Evolutionary conservation across 2,113 vertebrate genomes (phyloP).

Genomic region (Excalfactoria chinensis): DNA sequence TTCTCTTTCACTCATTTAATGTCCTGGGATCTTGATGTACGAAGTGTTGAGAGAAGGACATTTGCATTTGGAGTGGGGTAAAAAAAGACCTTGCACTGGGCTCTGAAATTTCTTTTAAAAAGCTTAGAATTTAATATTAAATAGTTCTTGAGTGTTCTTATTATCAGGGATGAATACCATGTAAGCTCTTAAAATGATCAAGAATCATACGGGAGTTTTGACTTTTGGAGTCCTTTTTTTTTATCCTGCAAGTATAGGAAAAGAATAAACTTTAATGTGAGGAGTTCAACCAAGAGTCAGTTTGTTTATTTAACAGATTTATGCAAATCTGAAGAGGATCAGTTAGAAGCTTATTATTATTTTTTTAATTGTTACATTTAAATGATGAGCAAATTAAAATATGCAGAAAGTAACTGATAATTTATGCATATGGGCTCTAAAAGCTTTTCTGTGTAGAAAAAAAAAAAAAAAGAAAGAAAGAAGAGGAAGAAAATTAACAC

Average conservation of each 20-base stretch:
- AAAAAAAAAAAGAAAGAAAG: not conserved
- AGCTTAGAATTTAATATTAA: not conserved
- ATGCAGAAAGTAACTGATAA: not conserved
- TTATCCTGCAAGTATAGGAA: not conserved
- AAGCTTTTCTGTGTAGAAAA: not conserved
- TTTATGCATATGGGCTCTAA: not conserved
- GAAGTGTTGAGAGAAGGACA: not conserved
- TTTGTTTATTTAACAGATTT: conserved; percentile 29
- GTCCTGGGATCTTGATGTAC: not conserved
- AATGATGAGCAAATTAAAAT: conserved; percentile 17
- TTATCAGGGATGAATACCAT: not conserved
- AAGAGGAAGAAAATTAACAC: not conserved
- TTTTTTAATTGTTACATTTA: conserved; percentile 40
- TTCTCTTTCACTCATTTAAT: not conserved
- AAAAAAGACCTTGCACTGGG: not conserved
- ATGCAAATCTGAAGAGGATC: conserved; percentile 25
- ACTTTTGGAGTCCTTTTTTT: not conserved
- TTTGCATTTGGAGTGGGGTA: not conserved
- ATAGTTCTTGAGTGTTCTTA: not conserved
- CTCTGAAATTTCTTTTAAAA: not conserved
- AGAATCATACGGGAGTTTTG: not conserved
- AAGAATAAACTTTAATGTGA: not conserved
- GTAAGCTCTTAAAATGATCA: not conserved
- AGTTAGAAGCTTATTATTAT: not conserved
- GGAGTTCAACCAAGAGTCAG: not conserved